Percentiles rank a stretch among this genome's conserved stretches.
phyloP scores from a whole-genome alignment of 2,113 vertebrate species.

The Paramormyrops kingsleyae region DNA sequence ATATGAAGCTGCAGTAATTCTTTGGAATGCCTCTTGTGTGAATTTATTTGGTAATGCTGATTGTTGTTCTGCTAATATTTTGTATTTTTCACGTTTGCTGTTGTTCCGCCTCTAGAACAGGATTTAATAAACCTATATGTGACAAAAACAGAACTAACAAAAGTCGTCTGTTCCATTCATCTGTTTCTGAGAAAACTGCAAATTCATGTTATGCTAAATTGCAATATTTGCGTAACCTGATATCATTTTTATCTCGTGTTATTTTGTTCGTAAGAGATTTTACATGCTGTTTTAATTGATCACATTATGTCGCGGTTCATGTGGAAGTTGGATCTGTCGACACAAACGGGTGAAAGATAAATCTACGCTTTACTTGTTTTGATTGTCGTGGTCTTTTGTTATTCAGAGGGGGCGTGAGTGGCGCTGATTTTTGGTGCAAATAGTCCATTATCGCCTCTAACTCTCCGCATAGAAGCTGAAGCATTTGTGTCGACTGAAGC shows the following conservation, averaged over 20 bases:
- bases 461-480: not conserved
- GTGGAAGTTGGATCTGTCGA: not conserved
- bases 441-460: slow-evolving; percentile 24
- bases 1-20: not conserved
- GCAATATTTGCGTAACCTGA: not conserved
- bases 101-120: not conserved
- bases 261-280: not conserved
- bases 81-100: not conserved
- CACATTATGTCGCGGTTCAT: not conserved
- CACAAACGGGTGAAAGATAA: not conserved
- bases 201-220: not conserved
- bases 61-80: not conserved
- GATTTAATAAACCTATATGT: not conserved
- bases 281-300: not conserved
- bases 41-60: not conserved
- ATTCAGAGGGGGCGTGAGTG: not conserved
- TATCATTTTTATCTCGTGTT: not conserved
- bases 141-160: not conserved
- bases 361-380: not conserved
- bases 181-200: not conserved
- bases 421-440: slow-evolving; percentile 9
- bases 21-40: not conserved
- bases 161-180: not conserved
- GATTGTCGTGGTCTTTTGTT: not conserved
- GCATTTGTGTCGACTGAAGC: not conserved